Evolutionary conservation across 2,888 invertebrate genomes (phyloP), one percentile per base, ranked within the genome.

Genomic region (Linyphia triangularis): DNA sequence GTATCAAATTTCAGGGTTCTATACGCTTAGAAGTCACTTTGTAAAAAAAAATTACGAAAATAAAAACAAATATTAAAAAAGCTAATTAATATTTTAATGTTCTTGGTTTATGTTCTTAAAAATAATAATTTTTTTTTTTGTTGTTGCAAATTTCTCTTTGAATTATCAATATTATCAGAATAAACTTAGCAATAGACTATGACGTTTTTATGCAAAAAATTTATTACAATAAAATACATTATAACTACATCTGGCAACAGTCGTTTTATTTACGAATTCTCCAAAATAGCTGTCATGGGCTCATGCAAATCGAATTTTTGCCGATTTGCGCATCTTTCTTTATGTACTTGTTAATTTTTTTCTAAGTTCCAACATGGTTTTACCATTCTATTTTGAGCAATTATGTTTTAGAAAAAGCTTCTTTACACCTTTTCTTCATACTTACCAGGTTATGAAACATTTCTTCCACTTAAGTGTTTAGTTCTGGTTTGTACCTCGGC

Each of bases 321-420:
- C n/a, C n/a, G 51, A n/a, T 51, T 51, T 51, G 51, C 51, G 51
- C 51, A 51, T 51, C 51, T 51, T 51, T 51, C n/a, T 51, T 51
- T 51, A 51, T n/a, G 51, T 51, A 51, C n/a, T 51, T 51, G 51
- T 51, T n/a, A 3, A 51, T 51, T 51, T 51, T 51, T 51, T 13
- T 51, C 5, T 51, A n/a, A 16, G 0, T 40, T 43, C 9, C n/a
- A 51, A 51, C n/a, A 51, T 51, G 51, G 13, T 51, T n/a, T n/a
- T 16, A 7, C 13, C 16, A 16, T n/a, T 1, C n/a, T n/a, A 51
- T 51, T 51, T 51, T 13, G 5, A 51, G n/a, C 9, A 13, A 5
- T 13, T 51, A n/a, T n/a, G 13, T 51, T 51, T n/a, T n/a, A 51
- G n/a, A n/a, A 51, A 51, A 16, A n/a, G 0, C n/a, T n/a, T 51